Base-by-base conservation (phyloP, 2,888 invertebrate species). In the Noctua janthina region DNA sequence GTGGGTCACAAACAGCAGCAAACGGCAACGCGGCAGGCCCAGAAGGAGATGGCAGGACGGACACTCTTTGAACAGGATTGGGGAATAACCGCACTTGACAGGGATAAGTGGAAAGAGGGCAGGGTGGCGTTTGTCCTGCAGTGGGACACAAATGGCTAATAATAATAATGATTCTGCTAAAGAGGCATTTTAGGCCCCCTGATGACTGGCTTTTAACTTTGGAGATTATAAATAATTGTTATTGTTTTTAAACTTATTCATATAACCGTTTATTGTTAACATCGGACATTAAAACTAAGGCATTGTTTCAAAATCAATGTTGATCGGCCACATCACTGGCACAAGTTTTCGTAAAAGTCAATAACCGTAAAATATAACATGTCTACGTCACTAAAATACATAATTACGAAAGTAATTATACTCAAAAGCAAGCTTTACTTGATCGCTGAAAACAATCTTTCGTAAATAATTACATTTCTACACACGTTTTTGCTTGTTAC, bases 281-380 rank as follows among this genome's bases (percentile, higher is more conserved):
- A 23, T 2, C 8, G 35, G 8, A 67, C 43, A 54, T 23, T 56
- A 56, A 11, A n/a, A 62, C 79, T 80, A 71, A 64, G 43, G 15
- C 20, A 64, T 79, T 79, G 62, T 81, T 64, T 54, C 8, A 80
- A 72, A 81, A 67, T 17, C 43, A 67, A 74, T 35, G n/a, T 80
- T 35, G 20, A 3, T 17, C 15, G 23, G 43, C 23, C 51, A 23
- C 29, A 66, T 23, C 17, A 29, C 51, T 11, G 46, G 39, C 46
- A 73, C 4, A 29, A 80, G 29, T 66, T 59, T 82, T 39, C 23
- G 1, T 20, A 81, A 35, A 59, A 20, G n/a, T 59, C 20, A 49
- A 67, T 43, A 81, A 74, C 66, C 11, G 46, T 29, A n/a, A 73
- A 10, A 56, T 1, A 2, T 43, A 43, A 15, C 35, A 20, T 8